A percentile compares a stretch with the other conserved stretches of the same genome.
Evolutionary conservation across 2,797 vertebrate species (phyloP).

Genomic region (Tenualosa thibaudeaui): DNA sequence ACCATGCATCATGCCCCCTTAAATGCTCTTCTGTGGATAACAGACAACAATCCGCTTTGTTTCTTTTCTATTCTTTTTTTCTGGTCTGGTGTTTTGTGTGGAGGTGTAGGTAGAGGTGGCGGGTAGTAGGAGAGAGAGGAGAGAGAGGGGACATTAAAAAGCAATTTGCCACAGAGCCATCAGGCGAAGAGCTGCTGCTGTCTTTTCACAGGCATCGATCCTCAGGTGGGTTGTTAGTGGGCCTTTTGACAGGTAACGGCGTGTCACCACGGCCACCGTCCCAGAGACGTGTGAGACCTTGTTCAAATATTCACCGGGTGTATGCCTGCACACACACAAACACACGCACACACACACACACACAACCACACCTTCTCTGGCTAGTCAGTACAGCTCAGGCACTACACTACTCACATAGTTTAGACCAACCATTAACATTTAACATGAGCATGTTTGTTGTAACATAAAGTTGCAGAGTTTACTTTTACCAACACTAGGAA

Average conservation of each 20-base stretch:
- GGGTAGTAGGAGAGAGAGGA: too few species aligned
- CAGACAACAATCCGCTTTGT: constrained; percentile 84
- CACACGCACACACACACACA: neutral
- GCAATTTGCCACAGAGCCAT: constrained; percentile 78
- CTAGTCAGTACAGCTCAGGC: too few species aligned
- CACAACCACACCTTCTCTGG: neutral
- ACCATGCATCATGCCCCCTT: constrained; percentile 87
- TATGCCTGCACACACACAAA: neutral
- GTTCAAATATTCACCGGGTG: neutral
- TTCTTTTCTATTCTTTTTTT: constrained; percentile 51
- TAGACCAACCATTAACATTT: too few species aligned
- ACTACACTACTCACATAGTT: too few species aligned
- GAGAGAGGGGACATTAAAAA: constrained; percentile 73
- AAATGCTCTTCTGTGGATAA: constrained; percentile 85
- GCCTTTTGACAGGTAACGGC: constrained; percentile 59
- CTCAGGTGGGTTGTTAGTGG: constrained; percentile 71
- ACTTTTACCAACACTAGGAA: neutral
- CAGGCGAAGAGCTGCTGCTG: constrained; percentile 61
- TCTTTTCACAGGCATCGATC: constrained; percentile 61
- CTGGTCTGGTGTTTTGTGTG: constrained; percentile 64
- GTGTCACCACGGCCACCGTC: neutral
- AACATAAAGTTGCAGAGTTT: neutral
- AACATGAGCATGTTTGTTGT: neutral
- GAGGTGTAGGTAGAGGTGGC: too few species aligned
- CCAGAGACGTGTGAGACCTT: neutral